These are phyloP conservation scores for Trigoniulus corallinus DNA, from an alignment of 1,140 invertebrate genomes.

Conservation along the genomic window DNA sequence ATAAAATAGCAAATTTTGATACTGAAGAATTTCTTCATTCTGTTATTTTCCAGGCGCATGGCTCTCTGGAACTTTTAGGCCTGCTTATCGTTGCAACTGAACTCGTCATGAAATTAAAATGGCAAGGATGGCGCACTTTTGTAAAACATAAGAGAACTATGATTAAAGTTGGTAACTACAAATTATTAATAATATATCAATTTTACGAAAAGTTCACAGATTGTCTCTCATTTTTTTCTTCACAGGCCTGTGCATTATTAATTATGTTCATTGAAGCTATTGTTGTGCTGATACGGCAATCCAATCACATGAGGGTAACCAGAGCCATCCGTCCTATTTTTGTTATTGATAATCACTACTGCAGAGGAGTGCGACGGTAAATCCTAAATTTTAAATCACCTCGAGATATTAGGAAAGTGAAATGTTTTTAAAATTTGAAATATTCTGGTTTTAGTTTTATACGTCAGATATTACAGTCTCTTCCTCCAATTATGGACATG, in stretches of 20 bases:
- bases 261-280: slow-evolving; percentile 75
- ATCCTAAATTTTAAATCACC: slow-evolving; percentile 11
- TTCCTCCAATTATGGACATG: slow-evolving; percentile 81
- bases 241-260: slow-evolving; percentile 50
- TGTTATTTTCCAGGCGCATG: slow-evolving; percentile 58
- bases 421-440: background rate
- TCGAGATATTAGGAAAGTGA: slow-evolving; percentile 5
- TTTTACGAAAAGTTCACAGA: too few relatives aligned
- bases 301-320: slow-evolving; percentile 71
- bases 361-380: slow-evolving; percentile 40
- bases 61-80: slow-evolving; percentile 63
- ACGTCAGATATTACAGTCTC: slow-evolving; percentile 48
- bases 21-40: too few relatives aligned
- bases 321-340: slow-evolving; percentile 76
- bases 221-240: slow-evolving; percentile 21
- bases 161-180: slow-evolving; percentile 40
- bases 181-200: slow-evolving; percentile 1
- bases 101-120: slow-evolving; percentile 59
- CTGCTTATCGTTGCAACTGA: slow-evolving; percentile 59
- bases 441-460: slow-evolving; percentile 24
- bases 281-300: slow-evolving; percentile 59
- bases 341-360: slow-evolving; percentile 69
- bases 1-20: too few relatives aligned
- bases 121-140: slow-evolving; percentile 70
- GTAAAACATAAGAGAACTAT: slow-evolving; percentile 66